Percentiles rank a stretch among this genome's conserved stretches.
These are phyloP conservation scores for Rhadina sibilatrix DNA, from an alignment of 2,113 vertebrate species.

Conservation along the genomic window DNA sequence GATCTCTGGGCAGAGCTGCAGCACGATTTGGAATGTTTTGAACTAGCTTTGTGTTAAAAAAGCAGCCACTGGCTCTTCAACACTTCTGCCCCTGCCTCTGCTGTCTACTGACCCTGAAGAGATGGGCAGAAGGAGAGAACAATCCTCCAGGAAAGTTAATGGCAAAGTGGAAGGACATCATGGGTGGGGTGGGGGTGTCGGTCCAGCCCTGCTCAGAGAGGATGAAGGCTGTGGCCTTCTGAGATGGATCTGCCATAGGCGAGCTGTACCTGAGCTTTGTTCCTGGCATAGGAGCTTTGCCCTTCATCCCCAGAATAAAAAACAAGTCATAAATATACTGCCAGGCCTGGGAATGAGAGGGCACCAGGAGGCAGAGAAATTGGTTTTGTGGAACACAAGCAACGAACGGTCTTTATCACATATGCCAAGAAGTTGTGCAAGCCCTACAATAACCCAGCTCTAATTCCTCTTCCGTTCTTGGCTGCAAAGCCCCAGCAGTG, in stretches of 20 bases:
- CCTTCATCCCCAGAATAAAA: neutral
- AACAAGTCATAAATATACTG: neutral
- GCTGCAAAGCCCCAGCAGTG: neutral
- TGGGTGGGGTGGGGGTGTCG: neutral
- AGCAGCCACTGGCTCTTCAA: neutral
- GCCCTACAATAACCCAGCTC: neutral
- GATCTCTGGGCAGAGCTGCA: neutral
- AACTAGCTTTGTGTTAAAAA: rapidly evolving
- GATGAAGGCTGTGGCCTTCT: neutral
- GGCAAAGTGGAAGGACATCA: neutral
- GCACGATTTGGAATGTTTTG: neutral
- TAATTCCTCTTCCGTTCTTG: neutral
- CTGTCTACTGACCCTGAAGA: neutral
- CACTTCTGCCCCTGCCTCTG: neutral
- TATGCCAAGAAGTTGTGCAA: neutral
- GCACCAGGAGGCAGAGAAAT: neutral
- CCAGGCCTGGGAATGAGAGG: neutral
- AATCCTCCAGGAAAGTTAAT: neutral
- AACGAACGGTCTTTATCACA: neutral
- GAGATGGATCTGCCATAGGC: neutral
- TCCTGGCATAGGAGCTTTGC: neutral
- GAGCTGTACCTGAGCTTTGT: neutral
- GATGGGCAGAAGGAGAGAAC: neutral
- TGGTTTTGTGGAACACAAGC: neutral
- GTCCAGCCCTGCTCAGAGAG: neutral